phyloP scores from a whole-genome alignment of 92 coral and sea anemone genomes.

The Parazoanthus atlanticus region DNA sequence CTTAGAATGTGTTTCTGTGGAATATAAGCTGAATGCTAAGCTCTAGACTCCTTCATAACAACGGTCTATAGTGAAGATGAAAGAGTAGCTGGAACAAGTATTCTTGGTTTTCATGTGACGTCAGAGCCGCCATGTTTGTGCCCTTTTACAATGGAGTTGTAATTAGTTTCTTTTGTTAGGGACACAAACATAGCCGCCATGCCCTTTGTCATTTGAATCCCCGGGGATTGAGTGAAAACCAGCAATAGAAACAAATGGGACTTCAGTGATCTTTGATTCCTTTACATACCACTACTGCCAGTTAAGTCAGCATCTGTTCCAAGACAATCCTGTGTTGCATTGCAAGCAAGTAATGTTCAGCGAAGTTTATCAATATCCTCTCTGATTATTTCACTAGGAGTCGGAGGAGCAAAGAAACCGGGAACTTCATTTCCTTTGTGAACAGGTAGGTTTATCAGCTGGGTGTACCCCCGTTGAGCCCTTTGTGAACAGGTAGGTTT shows the following conservation, averaged over 20 bases:
- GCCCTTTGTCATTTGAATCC: too few relatives aligned
- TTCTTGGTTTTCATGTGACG: too few relatives aligned
- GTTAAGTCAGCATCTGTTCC: not conserved
- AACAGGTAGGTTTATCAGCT: slow-evolving; percentile 81
- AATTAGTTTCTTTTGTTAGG: too few relatives aligned
- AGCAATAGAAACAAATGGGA: not conserved
- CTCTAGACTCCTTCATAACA: not conserved
- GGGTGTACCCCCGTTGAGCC: too few relatives aligned
- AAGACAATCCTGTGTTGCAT: not conserved
- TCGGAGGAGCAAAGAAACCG: slow-evolving; percentile 98
- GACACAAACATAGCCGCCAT: too few relatives aligned
- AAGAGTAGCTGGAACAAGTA: not conserved
- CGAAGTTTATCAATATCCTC: not conserved
- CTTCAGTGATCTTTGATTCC: not conserved
- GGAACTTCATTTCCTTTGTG: slow-evolving; percentile 85
- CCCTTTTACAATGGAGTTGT: too few relatives aligned
- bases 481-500: too few relatives aligned
- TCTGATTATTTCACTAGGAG: slow-evolving; percentile 60
- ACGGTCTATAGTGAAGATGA: not conserved
- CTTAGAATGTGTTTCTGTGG: not conserved
- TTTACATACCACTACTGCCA: too few relatives aligned
- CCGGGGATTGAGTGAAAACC: too few relatives aligned
- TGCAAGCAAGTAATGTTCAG: not conserved
- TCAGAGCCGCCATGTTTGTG: too few relatives aligned
- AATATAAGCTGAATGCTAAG: not conserved